Conservation (phyloP, 2,888 invertebrate species). For the Hecatera dysodea region DNA sequence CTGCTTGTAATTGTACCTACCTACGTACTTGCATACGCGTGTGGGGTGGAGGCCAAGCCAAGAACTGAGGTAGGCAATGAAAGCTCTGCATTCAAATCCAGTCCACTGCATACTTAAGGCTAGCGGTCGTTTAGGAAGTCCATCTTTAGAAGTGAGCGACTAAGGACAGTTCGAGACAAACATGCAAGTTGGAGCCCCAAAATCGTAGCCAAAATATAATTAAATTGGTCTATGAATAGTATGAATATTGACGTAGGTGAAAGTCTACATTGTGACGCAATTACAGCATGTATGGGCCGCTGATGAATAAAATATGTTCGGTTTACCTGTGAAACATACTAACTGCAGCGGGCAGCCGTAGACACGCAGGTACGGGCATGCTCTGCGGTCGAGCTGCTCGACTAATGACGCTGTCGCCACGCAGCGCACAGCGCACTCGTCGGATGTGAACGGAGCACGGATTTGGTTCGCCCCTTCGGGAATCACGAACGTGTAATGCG, state of each 20-base stretch:
- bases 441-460: slow-evolving; percentile 27
- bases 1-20: background rate
- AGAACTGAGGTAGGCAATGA: background rate
- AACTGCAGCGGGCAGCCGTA: background rate
- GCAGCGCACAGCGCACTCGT: slow-evolving; percentile 10
- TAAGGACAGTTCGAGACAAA: background rate
- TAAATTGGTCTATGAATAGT: background rate
- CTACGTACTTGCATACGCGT: background rate
- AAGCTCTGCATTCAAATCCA: too few species aligned
- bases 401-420: slow-evolving; percentile 19
- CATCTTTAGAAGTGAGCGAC: background rate
- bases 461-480: slow-evolving; percentile 34
- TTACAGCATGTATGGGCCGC: slow-evolving; percentile 9
- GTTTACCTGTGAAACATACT: slow-evolving; percentile 13
- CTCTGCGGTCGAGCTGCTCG: slow-evolving; percentile 23
- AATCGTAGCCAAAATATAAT: background rate
- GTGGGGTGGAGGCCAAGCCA: background rate
- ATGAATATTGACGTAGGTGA: slow-evolving; percentile 3
- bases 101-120: background rate
- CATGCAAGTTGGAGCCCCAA: background rate
- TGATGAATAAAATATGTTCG: slow-evolving; percentile 13
- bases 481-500: slow-evolving; percentile 46
- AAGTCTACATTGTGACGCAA: slow-evolving; percentile 11
- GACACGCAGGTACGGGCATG: background rate
- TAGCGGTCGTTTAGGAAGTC: background rate